A percentile compares a stretch with the other conserved stretches of the same genome.
These are phyloP conservation scores for Dufourea novaeangliae DNA, from an alignment of 1,140 invertebrate species.

Conservation along the genomic window DNA sequence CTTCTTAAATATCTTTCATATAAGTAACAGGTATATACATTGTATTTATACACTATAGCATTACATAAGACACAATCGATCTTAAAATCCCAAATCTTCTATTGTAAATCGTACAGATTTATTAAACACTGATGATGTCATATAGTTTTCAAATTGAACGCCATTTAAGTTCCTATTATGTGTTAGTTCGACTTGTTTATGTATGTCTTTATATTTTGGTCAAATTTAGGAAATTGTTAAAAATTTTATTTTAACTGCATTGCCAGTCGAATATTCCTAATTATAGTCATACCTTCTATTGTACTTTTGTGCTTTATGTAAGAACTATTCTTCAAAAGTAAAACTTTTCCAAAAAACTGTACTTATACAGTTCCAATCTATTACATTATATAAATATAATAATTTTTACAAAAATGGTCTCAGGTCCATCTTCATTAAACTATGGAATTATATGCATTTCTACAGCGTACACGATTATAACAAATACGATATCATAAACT, in stretches of 20 bases:
- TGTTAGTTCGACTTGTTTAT: neutral
- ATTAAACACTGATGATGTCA: neutral
- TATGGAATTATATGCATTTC: neutral
- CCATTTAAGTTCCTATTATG: neutral
- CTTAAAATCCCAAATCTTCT: neutral
- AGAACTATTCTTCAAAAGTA: neutral
- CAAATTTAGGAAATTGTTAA: neutral
- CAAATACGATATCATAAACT: neutral
- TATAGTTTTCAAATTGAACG: neutral
- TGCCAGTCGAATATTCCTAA: neutral
- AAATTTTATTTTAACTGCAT: neutral
- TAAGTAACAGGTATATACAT: neutral
- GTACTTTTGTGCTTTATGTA: neutral
- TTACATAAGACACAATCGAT: constrained; percentile 2
- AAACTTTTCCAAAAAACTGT: neutral
- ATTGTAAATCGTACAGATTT: neutral
- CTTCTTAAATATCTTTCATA: neutral
- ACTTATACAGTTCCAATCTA: neutral
- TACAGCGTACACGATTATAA: neutral
- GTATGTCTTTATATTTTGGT: neutral
- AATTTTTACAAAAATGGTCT: neutral
- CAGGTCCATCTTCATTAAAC: neutral
- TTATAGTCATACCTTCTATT: neutral
- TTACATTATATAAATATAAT: neutral
- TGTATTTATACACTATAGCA: neutral